phyloP scores from a whole-genome alignment of 1,140 invertebrate genomes.

The Drosophila lini region DNA sequence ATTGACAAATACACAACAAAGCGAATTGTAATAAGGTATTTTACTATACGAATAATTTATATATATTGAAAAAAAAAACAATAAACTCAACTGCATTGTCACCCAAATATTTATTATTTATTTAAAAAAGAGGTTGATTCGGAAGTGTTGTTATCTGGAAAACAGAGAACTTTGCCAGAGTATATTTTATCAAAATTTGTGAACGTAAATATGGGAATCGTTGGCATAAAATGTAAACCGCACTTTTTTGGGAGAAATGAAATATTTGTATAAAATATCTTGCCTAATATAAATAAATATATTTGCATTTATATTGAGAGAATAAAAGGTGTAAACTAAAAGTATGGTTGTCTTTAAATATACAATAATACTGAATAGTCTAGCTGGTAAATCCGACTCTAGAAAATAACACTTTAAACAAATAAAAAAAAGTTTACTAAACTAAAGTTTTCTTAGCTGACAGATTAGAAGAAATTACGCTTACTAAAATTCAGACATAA shows the following conservation, averaged over 20 bases:
- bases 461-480: slow-evolving; percentile 23
- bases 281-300: slow-evolving; percentile 3
- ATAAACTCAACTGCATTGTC: slow-evolving; percentile 56
- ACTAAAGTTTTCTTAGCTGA: not conserved
- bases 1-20: slow-evolving; percentile 49
- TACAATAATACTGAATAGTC: slow-evolving; percentile 22
- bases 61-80: slow-evolving; percentile 41
- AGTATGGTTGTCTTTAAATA: slow-evolving; percentile 53
- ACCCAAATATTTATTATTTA: slow-evolving; percentile 18
- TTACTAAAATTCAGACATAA: not conserved
- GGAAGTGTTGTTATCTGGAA: slow-evolving; percentile 3
- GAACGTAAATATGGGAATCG: slow-evolving; percentile 29
- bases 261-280: not conserved
- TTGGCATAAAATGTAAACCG: not conserved
- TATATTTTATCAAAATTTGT: slow-evolving; percentile 9
- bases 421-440: not conserved
- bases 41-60: slow-evolving; percentile 70
- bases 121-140: slow-evolving; percentile 30
- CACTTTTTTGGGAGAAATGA: not conserved
- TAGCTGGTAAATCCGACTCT: slow-evolving; percentile 55
- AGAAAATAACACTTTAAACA: slow-evolving; percentile 16
- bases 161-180: too few species aligned
- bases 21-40: slow-evolving; percentile 65
- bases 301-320: slow-evolving; percentile 18
- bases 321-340: slow-evolving; percentile 32